Evolutionary conservation across 2,888 invertebrate species (phyloP).

Genomic region (Venusia cambrica): DNA sequence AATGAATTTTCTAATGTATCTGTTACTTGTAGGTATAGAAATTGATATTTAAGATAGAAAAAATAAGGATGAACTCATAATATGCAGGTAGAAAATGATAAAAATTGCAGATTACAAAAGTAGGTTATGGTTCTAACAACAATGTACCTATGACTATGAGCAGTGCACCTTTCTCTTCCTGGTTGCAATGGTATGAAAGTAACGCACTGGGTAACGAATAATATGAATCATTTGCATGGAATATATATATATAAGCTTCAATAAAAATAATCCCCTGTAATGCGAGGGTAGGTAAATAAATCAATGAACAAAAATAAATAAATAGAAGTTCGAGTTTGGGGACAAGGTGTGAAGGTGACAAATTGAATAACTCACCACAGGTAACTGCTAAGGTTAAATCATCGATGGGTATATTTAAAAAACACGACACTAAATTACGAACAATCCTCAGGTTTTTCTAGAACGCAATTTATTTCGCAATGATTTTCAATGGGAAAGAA

Average conservation of each 20-base stretch:
- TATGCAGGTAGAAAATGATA: neutral
- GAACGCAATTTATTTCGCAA: conserved; percentile 34
- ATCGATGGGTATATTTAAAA: conserved; percentile 37
- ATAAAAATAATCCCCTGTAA: neutral
- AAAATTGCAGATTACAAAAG: conserved; percentile 28
- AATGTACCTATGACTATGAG: conserved; percentile 29
- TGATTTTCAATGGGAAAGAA: conserved; percentile 24
- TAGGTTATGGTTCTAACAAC: conserved; percentile 51
- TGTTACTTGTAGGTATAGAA: too few species aligned
- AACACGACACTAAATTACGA: conserved; percentile 17
- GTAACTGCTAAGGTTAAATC: conserved; percentile 40
- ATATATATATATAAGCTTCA: neutral
- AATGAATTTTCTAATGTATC: too few species aligned
- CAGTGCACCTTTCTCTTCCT: conserved; percentile 55
- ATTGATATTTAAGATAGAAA: too few species aligned
- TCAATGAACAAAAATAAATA: conserved; percentile 41
- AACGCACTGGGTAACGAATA: conserved; percentile 1
- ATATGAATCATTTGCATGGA: neutral
- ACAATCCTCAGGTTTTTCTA: conserved; percentile 16
- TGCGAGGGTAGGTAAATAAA: too few species aligned
- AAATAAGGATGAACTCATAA: too few species aligned
- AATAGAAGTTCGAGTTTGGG: conserved; percentile 39
- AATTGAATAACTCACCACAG: conserved; percentile 47
- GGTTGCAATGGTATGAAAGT: conserved; percentile 23
- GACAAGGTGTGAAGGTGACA: conserved; percentile 58